Base-by-base conservation (phyloP, 1,140 invertebrate species). In the Meteorus sp. region DNA sequence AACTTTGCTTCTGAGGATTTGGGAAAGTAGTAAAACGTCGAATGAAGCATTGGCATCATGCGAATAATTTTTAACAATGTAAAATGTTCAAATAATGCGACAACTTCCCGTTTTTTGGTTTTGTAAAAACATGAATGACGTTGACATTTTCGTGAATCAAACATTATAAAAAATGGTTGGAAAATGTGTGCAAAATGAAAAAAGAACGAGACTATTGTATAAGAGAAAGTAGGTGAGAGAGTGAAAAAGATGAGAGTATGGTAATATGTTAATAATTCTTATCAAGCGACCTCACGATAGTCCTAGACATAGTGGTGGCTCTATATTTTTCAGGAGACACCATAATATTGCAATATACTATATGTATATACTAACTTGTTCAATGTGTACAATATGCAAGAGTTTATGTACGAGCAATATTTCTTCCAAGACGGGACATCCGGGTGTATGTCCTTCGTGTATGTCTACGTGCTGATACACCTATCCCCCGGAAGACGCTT, bases 181-280 rank as follows among this genome's bases (percentile, higher is more conserved):
- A n/a, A n/a, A n/a, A n/a, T n/a, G n/a, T n/a, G n/a, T n/a, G n/a
- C n/a, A n/a, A n/a, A n/a, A n/a, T n/a, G n/a, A n/a, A n/a, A n/a
- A n/a, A n/a, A n/a, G 35, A 13, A 39, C 3, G 15, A 39, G 3
- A 39, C 15, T 39, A 13, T 39, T 13, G 8, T 13, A 4, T 5
- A 3, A 39, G 35, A 13, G 35, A 4, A 39, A 39, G 15, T n/a
- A 39, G 8, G 35, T 39, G 35, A n/a, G n/a, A 22, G 7, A n/a
- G 44, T 7, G 3, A 22, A 4, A 19, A 20, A 35, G 13, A 35
- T n/a, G 9, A 35, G 13, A 35, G 33, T n/a, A 2, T 35, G 33
- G 33, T 11, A 35, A 47, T 47, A 19, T 47, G 44, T 47, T 47
- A 47, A 47, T 47, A 47, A 47, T 47, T 47, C 44, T 47, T 47